Conservation (phyloP, 2,797 vertebrate genomes). For the Poeciliopsis infans region DNA sequence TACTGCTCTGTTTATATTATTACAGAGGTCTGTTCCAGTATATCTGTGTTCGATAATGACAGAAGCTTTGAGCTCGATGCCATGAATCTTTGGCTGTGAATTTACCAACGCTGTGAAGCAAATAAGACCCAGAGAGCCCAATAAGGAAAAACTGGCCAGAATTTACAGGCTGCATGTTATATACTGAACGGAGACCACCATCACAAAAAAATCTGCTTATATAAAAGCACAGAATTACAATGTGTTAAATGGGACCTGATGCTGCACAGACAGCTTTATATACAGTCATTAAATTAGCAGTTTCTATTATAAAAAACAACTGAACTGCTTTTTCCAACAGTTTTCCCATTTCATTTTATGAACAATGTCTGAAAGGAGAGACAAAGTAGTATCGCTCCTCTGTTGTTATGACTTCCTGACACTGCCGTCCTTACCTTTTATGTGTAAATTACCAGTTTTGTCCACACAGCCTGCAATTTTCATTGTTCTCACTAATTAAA, state of each 20-base stretch:
- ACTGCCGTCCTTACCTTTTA: constrained; percentile 5
- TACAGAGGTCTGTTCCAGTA: background rate
- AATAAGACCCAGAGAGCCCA: background rate
- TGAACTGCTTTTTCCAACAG: background rate
- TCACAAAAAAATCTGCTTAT: background rate
- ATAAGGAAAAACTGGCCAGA: background rate
- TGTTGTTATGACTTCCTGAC: constrained; percentile 22
- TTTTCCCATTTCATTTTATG: background rate
- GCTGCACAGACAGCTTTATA: background rate
- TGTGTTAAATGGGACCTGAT: background rate
- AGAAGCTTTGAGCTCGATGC: background rate
- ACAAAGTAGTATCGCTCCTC: background rate
- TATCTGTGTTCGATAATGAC: background rate
- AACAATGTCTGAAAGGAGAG: constrained; percentile 7
- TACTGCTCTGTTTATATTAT: constrained; percentile 6
- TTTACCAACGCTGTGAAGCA: background rate
- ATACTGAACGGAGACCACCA: background rate
- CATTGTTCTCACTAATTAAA: constrained; percentile 34
- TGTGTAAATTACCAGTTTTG: constrained; percentile 21
- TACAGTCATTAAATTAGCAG: background rate
- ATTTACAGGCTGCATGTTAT: background rate
- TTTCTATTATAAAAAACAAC: background rate
- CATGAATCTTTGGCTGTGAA: background rate
- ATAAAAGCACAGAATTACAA: background rate
- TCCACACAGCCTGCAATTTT: constrained; percentile 11